Evolutionary conservation across 1,140 invertebrate species (phyloP).

Genomic region (Caenorhabditis brenneri): DNA sequence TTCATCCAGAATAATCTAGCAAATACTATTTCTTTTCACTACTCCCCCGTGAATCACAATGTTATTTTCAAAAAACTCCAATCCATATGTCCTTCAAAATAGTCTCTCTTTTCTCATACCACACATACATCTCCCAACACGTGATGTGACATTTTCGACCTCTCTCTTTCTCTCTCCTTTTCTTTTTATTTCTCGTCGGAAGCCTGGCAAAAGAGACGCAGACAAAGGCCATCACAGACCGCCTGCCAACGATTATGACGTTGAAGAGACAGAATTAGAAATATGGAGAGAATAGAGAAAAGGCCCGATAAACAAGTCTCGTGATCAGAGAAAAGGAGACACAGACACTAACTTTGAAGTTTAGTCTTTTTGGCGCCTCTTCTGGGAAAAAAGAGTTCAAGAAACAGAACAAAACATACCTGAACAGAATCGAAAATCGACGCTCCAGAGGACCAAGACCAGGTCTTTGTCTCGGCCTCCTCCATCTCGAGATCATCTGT

Average conservation of each 20-base stretch:
- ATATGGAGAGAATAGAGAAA: slow-evolving; percentile 7
- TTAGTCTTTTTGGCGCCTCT: slow-evolving; percentile 13
- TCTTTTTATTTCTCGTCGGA: neutral
- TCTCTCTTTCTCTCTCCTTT: neutral
- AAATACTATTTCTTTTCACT: neutral
- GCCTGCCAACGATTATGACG: slow-evolving; percentile 37
- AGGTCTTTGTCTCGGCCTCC: slow-evolving; percentile 23
- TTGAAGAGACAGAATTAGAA: slow-evolving; percentile 23
- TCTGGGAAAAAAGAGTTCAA: neutral
- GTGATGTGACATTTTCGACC: slow-evolving; percentile 40
- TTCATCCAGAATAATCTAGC: neutral
- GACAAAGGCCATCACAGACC: slow-evolving; percentile 32
- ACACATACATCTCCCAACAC: slow-evolving; percentile 32
- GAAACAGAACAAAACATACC: neutral
- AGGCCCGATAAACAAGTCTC: slow-evolving; percentile 35
- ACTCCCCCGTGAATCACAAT: slow-evolving; percentile 2
- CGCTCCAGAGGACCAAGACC: slow-evolving; percentile 12
- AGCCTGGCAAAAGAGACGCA: neutral
- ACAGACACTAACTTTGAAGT: slow-evolving; percentile 10
- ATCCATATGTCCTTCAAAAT: slow-evolving; percentile 35
- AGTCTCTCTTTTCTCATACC: slow-evolving; percentile 3
- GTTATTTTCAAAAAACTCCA: slow-evolving; percentile 30
- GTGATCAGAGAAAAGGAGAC: slow-evolving; percentile 18
- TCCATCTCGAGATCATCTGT: slow-evolving; percentile 35
- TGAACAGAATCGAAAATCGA: slow-evolving; percentile 34